A percentile compares a stretch with the other conserved stretches of the same genome.
These are phyloP conservation scores for Acanthosepion pharaonis DNA, from an alignment of 2,888 invertebrate species.

Conservation along the genomic window DNA sequence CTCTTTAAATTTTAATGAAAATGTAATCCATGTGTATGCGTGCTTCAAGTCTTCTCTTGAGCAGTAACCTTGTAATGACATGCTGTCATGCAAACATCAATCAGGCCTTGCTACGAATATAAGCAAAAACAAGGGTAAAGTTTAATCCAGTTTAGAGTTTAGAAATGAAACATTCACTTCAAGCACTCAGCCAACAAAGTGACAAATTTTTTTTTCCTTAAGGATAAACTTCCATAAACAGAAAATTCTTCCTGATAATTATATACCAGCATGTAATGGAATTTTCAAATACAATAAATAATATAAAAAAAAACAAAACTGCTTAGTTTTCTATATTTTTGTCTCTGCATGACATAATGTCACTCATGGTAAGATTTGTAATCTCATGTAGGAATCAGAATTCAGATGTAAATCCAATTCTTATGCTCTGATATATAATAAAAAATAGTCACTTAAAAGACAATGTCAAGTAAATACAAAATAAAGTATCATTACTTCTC, in stretches of 20 bases:
- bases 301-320: background rate
- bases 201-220: background rate
- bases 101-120: background rate
- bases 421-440: background rate
- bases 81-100: constrained; percentile 17
- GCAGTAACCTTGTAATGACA: background rate
- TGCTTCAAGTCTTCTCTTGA: background rate
- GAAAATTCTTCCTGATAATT: background rate
- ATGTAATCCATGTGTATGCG: background rate
- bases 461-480: background rate
- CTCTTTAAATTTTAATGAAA: background rate
- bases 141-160: background rate
- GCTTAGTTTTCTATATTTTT: background rate
- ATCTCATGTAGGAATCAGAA: background rate
- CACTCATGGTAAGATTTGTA: background rate
- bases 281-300: background rate
- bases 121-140: background rate
- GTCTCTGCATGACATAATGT: background rate
- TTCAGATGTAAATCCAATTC: background rate
- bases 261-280: background rate
- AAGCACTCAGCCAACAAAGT: constrained; percentile 18
- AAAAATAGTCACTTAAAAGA: no score
- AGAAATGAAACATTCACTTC: background rate
- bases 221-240: background rate
- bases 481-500: background rate